Evolutionary conservation across 2,797 vertebrate genomes (phyloP).

Genomic region (Rhinophrynus dorsalis): DNA sequence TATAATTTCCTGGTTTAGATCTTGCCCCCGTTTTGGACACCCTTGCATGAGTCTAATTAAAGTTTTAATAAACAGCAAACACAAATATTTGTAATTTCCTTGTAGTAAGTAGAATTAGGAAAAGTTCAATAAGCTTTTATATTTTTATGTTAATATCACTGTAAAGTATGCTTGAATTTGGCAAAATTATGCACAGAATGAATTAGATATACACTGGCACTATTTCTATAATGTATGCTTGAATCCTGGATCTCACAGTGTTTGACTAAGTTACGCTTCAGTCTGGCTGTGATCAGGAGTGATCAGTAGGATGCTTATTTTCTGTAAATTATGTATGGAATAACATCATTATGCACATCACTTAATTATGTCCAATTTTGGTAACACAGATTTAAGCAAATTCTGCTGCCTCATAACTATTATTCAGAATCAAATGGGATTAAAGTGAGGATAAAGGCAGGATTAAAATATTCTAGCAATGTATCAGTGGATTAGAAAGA

Average conservation of each 20-base stretch:
- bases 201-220: constrained; percentile 31
- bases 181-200: constrained; percentile 2
- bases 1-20: too few relatives aligned
- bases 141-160: constrained; percentile 2
- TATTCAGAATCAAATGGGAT: constrained; percentile 13
- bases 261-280: constrained; percentile 31
- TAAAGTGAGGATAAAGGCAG: constrained; percentile 9
- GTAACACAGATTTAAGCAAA: not conserved
- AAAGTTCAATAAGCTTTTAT: not conserved
- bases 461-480: not conserved
- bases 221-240: constrained; percentile 34
- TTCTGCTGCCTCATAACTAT: constrained; percentile 17
- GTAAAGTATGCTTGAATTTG: constrained; percentile 4
- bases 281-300: constrained; percentile 16
- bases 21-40: too few relatives aligned
- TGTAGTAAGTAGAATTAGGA: too few relatives aligned
- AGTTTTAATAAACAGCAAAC: too few relatives aligned
- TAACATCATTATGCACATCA: constrained; percentile 18
- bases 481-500: not conserved
- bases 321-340: constrained; percentile 38
- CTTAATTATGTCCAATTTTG: constrained; percentile 18
- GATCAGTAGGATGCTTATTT: constrained; percentile 31
- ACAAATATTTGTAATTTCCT: too few relatives aligned
- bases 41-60: too few relatives aligned
- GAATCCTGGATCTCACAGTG: constrained; percentile 39